Evolutionary conservation across 2,113 vertebrate species (phyloP), one percentile per base, ranked within the genome.

Genomic region (Oxyura jamaicensis): DNA sequence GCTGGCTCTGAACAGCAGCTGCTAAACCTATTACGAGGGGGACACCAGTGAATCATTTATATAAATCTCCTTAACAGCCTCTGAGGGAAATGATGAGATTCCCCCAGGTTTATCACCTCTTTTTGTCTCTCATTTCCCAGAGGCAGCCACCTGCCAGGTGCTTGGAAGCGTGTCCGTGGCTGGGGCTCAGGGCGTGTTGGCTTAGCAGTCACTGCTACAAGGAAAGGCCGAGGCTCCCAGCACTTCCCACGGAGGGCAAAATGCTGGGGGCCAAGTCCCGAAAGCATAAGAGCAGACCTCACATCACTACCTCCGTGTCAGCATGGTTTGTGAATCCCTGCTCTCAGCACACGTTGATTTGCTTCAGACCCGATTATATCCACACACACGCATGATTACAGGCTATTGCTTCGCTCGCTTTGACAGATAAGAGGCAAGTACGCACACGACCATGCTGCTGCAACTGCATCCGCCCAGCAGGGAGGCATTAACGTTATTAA

Each of bases 11-110:
- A 79, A 20, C 19, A 2, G 65, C 5, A 46, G 11, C 73, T 82
- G 66, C 74, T 92, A 94, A 96, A 55, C 63, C 83, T 22, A 52
- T 89, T 87, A 95, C 15, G 22, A 92, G 35, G 86, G 81, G 81
- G 42, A 93, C 78, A 79, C 88, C 93, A 3, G 4, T 50, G 65
- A 78, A 75, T 50, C 21, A 19, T 10, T 80, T 29, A 65, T 28
- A 2, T n/a, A 93, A 91, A 96, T 79, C 77, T 81, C 65, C 90
- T 63, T 75, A 65, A 23, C 50, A 60, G 81, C 23, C 74, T 86
- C 4, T 3, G 16, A 84, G 66, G 77, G 79, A 62, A 76, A 88
- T 10, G 29, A 52, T 41, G 79, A n/a, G 33, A 28, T 48, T 48
- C 19, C 56, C n/a, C 33, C 39, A 35, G 18, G 53, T 55, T 77